Percentiles rank a stretch among this genome's conserved stretches.
These are phyloP conservation scores for Gymnogyps californianus DNA, from an alignment of 2,113 vertebrate genomes.

Conservation along the genomic window DNA sequence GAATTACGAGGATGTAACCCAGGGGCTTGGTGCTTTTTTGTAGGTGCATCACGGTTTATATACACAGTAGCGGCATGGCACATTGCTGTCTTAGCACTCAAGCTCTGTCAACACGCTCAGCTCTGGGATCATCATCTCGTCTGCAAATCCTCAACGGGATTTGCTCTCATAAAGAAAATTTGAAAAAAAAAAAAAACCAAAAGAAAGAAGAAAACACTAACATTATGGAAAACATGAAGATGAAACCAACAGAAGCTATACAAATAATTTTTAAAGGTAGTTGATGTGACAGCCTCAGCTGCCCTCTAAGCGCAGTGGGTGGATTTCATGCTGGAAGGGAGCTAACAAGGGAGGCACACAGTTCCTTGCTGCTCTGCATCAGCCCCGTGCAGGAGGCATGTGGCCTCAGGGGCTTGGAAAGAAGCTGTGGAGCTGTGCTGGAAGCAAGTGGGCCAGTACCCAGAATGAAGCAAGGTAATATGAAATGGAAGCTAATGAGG, in stretches of 20 bases:
- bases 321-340: not conserved
- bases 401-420: not conserved
- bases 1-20: not conserved
- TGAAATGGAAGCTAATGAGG: not conserved
- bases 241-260: not conserved
- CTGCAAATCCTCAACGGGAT: not conserved
- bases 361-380: not conserved
- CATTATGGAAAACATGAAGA: not conserved
- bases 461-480: not conserved
- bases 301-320: fast-evolving
- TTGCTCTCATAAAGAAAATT: not conserved
- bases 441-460: not conserved
- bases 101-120: not conserved
- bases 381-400: not conserved
- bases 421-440: not conserved
- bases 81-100: not conserved
- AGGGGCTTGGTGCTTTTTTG: not conserved
- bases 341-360: no score
- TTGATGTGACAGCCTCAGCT: not conserved
- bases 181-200: no score
- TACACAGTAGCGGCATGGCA: fast-evolving
- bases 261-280: not conserved
- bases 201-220: not conserved
- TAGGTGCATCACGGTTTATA: not conserved
- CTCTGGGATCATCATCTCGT: not conserved